Evolutionary conservation across 2,113 vertebrate species (phyloP), one percentile per base, ranked within the genome.

Genomic region (Catagonus wagneri): DNA sequence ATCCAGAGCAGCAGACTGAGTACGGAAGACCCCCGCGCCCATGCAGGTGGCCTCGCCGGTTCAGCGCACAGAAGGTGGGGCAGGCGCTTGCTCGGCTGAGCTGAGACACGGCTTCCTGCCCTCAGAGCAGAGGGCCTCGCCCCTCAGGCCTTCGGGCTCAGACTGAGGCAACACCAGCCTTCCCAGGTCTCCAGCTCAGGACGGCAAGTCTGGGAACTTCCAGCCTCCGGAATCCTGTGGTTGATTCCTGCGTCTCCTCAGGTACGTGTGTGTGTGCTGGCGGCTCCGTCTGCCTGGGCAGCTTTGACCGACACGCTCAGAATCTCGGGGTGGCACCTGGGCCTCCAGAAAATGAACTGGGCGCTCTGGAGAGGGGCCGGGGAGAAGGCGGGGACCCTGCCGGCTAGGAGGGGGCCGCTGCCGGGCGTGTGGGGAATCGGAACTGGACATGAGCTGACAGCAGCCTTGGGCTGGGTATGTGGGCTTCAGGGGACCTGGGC

Each of bases 31-130:
- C 36, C 39, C 39, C 7, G 20, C 56, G 7, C 44, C 60, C 6
- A 44, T 14, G 13, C 69, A 25, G 69, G 32, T 29, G 23, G 36
- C 17, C 76, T 25, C 54, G 61, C 14, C 15, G 56, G 3, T 34
- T 36, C 23, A 44, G 20, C 23, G 34, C 34, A 13, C 0, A 1
- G n/a, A 36, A 4, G 1, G 27, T 10, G 0, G 23, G 27, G 60
- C 36, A 25, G 32, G 39, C n/a, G 29, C 11, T 2, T 10, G 16
- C 22, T 32, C 29, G 13, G 39, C 22, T n/a, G 20, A 44, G 83
- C 52, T 16, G 72, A 50, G 91, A 78, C 15, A 10, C 2, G 44
- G 44, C n/a, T 12, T 1, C 10, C 36, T 7, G 34, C 58, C 20
- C n/a, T 66, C 34, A 16, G 12, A 22, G 25, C 34, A 16, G 12